Percentiles rank a stretch among this genome's conserved stretches.
Conservation (phyloP, 1,140 invertebrate species). For the Papilio polyxenes region DNA sequence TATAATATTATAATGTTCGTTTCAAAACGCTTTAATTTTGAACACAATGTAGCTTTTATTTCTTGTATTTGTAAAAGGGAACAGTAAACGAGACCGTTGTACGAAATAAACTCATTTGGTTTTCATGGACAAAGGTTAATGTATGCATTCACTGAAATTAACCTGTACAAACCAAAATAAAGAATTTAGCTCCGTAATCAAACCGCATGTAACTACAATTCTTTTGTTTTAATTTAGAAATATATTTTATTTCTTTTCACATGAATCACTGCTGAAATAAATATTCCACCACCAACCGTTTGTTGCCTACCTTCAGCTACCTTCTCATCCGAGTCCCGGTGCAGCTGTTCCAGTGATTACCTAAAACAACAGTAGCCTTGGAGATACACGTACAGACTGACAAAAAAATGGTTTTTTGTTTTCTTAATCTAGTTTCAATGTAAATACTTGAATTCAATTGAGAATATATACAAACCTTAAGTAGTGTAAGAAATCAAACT, state of each 20-base stretch:
- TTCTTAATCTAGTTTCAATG: background rate
- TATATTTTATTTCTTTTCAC: background rate
- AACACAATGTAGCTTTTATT: background rate
- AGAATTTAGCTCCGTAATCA: background rate
- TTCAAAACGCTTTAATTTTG: background rate
- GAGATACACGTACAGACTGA: no score
- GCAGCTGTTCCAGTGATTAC: no score
- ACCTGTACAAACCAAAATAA: background rate
- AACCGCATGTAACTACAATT: background rate
- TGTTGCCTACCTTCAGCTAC: no score
- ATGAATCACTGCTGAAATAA: no score
- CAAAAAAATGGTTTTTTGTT: no score
- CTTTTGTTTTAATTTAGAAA: background rate
- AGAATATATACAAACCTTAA: background rate
- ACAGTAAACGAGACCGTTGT: slow-evolving; percentile 2
- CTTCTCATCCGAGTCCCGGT: no score
- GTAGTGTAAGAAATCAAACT: background rate
- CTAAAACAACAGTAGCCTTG: no score
- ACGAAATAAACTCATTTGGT: slow-evolving; percentile 20
- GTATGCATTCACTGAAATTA: slow-evolving; percentile 8
- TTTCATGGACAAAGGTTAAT: slow-evolving; percentile 22
- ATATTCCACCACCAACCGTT: no score
- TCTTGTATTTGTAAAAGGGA: slow-evolving; percentile 11
- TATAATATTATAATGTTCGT: background rate
- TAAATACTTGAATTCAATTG: no score